phyloP scores from a whole-genome alignment of 2,888 invertebrate species.

The Xestia xanthographa region DNA sequence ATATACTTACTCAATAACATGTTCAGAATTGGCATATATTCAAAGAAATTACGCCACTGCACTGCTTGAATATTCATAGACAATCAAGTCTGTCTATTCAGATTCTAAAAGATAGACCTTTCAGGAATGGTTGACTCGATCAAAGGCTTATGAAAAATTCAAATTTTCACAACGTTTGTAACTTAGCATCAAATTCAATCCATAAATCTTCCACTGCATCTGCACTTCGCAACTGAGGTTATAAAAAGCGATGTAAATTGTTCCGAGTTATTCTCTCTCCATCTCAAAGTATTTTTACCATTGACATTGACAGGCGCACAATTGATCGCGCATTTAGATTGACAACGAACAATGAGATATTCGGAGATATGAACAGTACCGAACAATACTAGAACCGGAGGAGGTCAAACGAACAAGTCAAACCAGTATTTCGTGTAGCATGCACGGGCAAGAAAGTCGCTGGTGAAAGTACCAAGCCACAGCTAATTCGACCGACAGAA shows the following conservation, averaged over 20 bases:
- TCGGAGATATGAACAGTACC: slow-evolving; percentile 75
- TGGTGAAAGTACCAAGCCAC: slow-evolving; percentile 86
- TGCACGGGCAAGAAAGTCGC: slow-evolving; percentile 83
- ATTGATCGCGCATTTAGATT: slow-evolving; percentile 72
- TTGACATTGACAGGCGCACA: slow-evolving; percentile 76
- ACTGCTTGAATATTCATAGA: slow-evolving; percentile 7
- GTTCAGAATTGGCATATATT: not conserved
- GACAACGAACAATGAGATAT: slow-evolving; percentile 77
- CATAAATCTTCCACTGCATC: slow-evolving; percentile 25
- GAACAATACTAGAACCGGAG: slow-evolving; percentile 76
- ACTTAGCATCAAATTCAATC: slow-evolving; percentile 6
- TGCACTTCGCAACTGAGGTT: slow-evolving; percentile 19
- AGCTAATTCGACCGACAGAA: slow-evolving; percentile 83
- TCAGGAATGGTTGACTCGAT: slow-evolving; percentile 9
- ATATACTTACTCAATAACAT: not conserved
- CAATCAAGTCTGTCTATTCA: not conserved
- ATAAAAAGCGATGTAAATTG: slow-evolving; percentile 35
- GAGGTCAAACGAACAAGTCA: slow-evolving; percentile 82
- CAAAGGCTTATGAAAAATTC: slow-evolving; percentile 29
- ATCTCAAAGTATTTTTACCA: slow-evolving; percentile 61
- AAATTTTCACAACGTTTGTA: slow-evolving; percentile 4
- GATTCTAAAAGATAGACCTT: not conserved
- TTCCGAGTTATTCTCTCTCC: slow-evolving; percentile 61
- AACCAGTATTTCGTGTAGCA: slow-evolving; percentile 75
- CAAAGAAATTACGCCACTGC: not conserved